phyloP scores from a whole-genome alignment of 2,888 invertebrate genomes.

The Eupithecia tripunctaria region DNA sequence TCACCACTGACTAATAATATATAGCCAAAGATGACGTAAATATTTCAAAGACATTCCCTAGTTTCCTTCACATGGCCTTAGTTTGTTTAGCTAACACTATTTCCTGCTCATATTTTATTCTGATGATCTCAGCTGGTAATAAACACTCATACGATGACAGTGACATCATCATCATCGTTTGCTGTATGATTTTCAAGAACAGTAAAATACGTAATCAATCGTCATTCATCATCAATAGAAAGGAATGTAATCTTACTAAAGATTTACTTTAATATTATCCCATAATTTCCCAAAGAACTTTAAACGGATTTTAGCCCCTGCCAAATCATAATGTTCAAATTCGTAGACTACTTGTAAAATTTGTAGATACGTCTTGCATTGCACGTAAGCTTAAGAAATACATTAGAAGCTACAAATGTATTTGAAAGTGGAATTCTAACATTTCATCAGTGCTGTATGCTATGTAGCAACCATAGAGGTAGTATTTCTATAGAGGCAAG shows the following conservation, averaged over 20 bases:
- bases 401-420: conserved; percentile 4
- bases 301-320: neutral
- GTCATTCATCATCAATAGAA: neutral
- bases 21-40: conserved; percentile 32
- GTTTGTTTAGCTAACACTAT: conserved; percentile 43
- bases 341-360: neutral
- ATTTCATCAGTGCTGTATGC: conserved; percentile 33
- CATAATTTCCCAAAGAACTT: neutral
- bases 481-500: conserved; percentile 34
- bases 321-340: neutral
- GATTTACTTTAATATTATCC: neutral
- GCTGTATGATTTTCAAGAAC: conserved; percentile 20
- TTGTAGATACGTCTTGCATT: neutral
- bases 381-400: neutral
- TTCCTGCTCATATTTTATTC: conserved; percentile 59
- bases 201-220: neutral
- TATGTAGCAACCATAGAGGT: conserved; percentile 18
- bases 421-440: conserved; percentile 28
- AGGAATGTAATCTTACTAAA: neutral
- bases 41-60: conserved; percentile 24
- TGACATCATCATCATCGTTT: conserved; percentile 76
- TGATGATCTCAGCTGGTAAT: conserved; percentile 71
- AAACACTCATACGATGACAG: conserved; percentile 64
- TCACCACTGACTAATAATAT: conserved; percentile 7
- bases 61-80: conserved; percentile 43